Evolutionary conservation across 2,113 vertebrate genomes (phyloP), one percentile per base, ranked within the genome.

Genomic region (Oostethus manadensis): DNA sequence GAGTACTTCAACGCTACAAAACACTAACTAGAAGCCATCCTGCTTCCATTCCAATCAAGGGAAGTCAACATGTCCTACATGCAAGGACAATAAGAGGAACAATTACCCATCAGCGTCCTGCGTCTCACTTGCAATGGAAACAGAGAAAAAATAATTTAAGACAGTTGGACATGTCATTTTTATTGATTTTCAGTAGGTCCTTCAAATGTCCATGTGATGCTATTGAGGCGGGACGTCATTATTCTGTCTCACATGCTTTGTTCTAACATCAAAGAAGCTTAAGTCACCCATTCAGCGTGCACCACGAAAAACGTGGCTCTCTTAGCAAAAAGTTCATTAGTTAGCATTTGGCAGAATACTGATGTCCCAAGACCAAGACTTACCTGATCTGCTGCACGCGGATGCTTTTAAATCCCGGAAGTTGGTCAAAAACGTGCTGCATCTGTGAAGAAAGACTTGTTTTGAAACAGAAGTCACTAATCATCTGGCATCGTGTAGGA

Each of bases 401-500:
- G 56, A 97, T 90, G 75, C 88, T 88, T 84, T 93, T 92, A 74
- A 95, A 95, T 76, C 93, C 93, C 45, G 93, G 89, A 60, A 95
- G 86, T 76, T 92, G 91, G 74, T 93, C 88, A 77, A 98, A 92
- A 69, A 89, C 86, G 9, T 91, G 92, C 84, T 89, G 89, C 92
- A 96, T 93, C 95, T 96, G 81, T 1, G 49, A 74, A 54, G 65
- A 74, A 54, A 56, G 56, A 8, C 51, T 0, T 56, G 13, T n/a
- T 38, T 56, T 58, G 1, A 3, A 33, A 58, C 45, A 40, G 22
- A 46, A 1, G 33, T 21, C 2, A 26, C 23, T 53, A 69, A 61
- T 55, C 10, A 51, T 3, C 20, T 62, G 64, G 49, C 54, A 11
- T 14, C 10, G 0, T 0, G 20, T 38, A 51, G 56, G 15, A 13